These are phyloP conservation scores for Siphamia tubifer DNA, from an alignment of 2,113 vertebrate species.

Conservation along the genomic window DNA sequence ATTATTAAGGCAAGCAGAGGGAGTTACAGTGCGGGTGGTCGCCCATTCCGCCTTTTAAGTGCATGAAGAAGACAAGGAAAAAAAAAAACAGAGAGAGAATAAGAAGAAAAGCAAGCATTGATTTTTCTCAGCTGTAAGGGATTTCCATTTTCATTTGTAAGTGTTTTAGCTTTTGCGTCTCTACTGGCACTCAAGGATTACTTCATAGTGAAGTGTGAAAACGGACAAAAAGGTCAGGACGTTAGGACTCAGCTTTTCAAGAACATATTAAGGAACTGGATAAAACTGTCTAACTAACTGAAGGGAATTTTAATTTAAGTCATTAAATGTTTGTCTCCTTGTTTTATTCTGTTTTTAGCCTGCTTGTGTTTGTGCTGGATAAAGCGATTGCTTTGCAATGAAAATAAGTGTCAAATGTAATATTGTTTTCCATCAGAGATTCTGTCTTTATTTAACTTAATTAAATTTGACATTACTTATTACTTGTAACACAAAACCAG, in stretches of 20 bases:
- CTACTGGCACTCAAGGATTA: constrained; percentile 30
- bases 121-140: constrained; percentile 64
- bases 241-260: constrained; percentile 7
- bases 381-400: neutral
- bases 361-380: neutral
- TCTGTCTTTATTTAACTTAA: too few species aligned
- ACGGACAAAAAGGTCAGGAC: constrained; percentile 10
- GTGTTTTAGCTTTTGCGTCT: constrained; percentile 1
- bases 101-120: constrained; percentile 49
- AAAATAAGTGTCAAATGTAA: too few species aligned
- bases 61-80: constrained; percentile 19
- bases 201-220: constrained; percentile 4
- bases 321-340: neutral
- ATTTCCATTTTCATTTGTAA: constrained; percentile 60
- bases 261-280: constrained; percentile 9
- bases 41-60: constrained; percentile 54
- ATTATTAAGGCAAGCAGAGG: constrained; percentile 48
- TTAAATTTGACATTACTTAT: too few species aligned
- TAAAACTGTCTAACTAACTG: neutral
- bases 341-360: neutral
- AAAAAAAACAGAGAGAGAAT: constrained; percentile 34
- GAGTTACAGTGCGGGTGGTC: constrained; percentile 62
- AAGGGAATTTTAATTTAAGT: neutral
- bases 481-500: too few species aligned
- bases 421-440: too few species aligned